Base-by-base conservation (phyloP, 2,797 vertebrate species). In the Sebastes paucispinis region DNA sequence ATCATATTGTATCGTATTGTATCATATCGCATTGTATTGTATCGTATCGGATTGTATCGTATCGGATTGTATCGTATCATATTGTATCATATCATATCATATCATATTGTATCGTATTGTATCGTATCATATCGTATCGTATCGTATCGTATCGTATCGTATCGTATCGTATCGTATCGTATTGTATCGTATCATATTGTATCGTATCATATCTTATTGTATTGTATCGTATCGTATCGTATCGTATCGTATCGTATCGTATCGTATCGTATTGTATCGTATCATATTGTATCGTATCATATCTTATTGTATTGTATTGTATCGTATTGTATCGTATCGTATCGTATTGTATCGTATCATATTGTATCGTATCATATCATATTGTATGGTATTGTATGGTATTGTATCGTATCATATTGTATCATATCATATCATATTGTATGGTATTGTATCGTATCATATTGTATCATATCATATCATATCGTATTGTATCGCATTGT, bases 31-130 rank as follows among this genome's bases (percentile, higher is more conserved):
- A 31, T 31, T 0, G 31, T 10, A 34, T 34, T 0, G 32, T 24
- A 24, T 24, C 24, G 24, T 32, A 32, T 32, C 8, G 31, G 3
- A 25, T 25, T 10, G 32, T 11, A 34, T 34, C 10, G 1, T 11
- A 34, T 34, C 34, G 32, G 24, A 24, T 24, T 24, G 24, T 34
- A 11, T 34, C 10, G 34, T 34, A 34, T 34, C 34, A 1, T 11
- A 34, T 34, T 1, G 32, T 34, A 34, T 31, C 27, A 4, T 8
- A 32, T 32, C 0, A 1, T 8, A 32, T 32, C 3, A 3, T 8
- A 31, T 31, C 0, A 0, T 31, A 31, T 31, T 0, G 2, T 31
- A 31, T 31, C 1, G 2, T 31, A 32, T 32, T 0, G 1, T 3
- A 32, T 32, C 2, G 1, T 8, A 31, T 31, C 31, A 1, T 3